These are phyloP conservation scores for Pteronotus mesoamericanus DNA, from an alignment of 2,797 vertebrate genomes.

Conservation along the genomic window DNA sequence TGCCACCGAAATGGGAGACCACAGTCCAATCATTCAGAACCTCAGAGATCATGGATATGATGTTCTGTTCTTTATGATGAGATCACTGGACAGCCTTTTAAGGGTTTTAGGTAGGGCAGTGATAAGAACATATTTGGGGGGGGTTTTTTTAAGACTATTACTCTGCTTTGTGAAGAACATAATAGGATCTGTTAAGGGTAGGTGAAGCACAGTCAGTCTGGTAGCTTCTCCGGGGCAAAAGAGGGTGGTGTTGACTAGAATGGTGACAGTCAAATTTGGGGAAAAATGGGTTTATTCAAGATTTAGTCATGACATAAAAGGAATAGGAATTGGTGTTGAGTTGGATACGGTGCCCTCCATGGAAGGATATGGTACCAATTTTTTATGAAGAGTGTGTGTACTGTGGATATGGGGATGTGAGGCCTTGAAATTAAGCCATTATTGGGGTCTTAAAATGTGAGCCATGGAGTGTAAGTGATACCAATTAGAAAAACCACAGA, in stretches of 20 bases:
- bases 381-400: background rate
- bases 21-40: background rate
- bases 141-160: background rate
- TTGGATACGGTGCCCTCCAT: background rate
- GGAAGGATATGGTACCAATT: background rate
- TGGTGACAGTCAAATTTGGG: background rate
- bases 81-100: background rate
- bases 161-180: background rate
- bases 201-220: background rate
- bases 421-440: background rate
- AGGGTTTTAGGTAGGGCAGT: background rate
- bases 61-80: background rate
- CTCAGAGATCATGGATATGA: background rate
- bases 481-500: background rate
- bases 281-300: background rate
- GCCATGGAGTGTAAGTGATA: background rate
- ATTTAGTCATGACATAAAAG: background rate
- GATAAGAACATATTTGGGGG: background rate
- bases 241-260: background rate
- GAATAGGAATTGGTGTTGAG: background rate
- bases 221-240: background rate
- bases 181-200: background rate
- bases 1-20: background rate
- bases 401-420: background rate
- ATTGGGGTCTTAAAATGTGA: background rate